Evolutionary conservation across 2,797 vertebrate species (phyloP), one percentile per base, ranked within the genome.

Genomic region (Urophycis tenuis): DNA sequence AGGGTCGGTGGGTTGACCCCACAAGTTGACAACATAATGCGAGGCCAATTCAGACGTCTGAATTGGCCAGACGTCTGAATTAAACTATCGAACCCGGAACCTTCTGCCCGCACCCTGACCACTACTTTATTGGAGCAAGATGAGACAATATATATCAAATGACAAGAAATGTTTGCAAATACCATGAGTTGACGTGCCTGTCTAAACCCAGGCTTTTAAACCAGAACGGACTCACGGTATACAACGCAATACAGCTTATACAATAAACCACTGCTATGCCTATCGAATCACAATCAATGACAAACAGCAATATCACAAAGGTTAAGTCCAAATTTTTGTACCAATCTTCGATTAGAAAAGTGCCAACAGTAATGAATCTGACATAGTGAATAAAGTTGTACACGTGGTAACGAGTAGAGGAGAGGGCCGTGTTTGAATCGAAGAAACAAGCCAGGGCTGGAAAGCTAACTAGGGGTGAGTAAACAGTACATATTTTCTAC

Each of bases 261-360:
- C 78, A 86, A 53, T 73, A 83, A 81, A 76, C 78, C 73, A 84
- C 71, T 75, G 75, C 75, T 77, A 79, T 74, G 80, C 80, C 33
- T 74, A 79, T 80, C 74, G 80, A 86, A 76, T 79, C 77, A 90
- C 83, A 86, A n/a, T 81, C 78, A 79, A 25, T 79, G 78, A 88
- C 79, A 71, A n/a, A 88, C 80, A 77, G 82, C 81, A 81, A 67
- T 74, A 80, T 82, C 76, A 79, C 82, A 87, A 88, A 88, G 77
- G 74, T 81, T 25, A 83, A 81, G 83, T 85, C 77, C 82, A 86
- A 87, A 85, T 81, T 72, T 79, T 72, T 80, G 79, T 81, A 86
- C 78, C 80, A 78, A 75, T 85, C 80, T 78, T 73, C 64, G 77
- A 76, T 64, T 85, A 87, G 74, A 90, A 90, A 91, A 88, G 81